These are phyloP conservation scores for Arctopsyche grandis DNA, from an alignment of 1,140 invertebrate genomes.

Conservation along the genomic window DNA sequence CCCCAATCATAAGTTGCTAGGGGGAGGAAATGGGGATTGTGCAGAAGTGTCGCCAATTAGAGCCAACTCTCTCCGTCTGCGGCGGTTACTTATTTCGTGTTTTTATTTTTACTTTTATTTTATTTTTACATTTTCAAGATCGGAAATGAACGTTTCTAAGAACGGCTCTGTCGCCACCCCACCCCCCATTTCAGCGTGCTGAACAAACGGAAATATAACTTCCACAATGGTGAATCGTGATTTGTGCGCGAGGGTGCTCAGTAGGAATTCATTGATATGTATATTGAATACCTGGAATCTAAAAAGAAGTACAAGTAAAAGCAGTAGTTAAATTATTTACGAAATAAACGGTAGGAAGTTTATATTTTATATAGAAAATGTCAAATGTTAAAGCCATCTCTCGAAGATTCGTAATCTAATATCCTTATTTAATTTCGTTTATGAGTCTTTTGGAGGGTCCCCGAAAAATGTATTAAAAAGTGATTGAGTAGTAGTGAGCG, in stretches of 20 bases:
- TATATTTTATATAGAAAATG: not conserved
- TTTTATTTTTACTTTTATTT: not conserved
- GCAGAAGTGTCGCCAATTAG: conserved; percentile 43
- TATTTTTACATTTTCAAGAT: conserved; percentile 10
- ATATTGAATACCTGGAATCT: too few species aligned
- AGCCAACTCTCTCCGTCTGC: conserved; percentile 14
- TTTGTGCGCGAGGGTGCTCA: not conserved
- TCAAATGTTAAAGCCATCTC: conserved; percentile 8
- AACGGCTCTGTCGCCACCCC: not conserved
- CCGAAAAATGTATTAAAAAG: conserved; percentile 50
- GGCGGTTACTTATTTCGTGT: conserved; percentile 39
- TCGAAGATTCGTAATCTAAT: conserved; percentile 37
- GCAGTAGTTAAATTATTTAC: too few species aligned
- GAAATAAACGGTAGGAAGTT: too few species aligned
- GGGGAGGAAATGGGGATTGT: conserved; percentile 29
- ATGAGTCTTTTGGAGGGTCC: conserved; percentile 44
- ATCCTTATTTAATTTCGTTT: conserved; percentile 51
- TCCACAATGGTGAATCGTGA: not conserved
- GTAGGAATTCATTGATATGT: too few species aligned
- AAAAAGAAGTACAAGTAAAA: too few species aligned
- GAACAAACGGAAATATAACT: not conserved
- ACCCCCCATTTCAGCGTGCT: not conserved
- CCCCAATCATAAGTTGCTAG: conserved; percentile 38
- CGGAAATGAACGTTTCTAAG: conserved; percentile 41
- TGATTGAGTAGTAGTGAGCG: conserved; percentile 47